Evolutionary conservation across 2,113 vertebrate genomes (phyloP).

Genomic region (Bambusicola thoracicus): DNA sequence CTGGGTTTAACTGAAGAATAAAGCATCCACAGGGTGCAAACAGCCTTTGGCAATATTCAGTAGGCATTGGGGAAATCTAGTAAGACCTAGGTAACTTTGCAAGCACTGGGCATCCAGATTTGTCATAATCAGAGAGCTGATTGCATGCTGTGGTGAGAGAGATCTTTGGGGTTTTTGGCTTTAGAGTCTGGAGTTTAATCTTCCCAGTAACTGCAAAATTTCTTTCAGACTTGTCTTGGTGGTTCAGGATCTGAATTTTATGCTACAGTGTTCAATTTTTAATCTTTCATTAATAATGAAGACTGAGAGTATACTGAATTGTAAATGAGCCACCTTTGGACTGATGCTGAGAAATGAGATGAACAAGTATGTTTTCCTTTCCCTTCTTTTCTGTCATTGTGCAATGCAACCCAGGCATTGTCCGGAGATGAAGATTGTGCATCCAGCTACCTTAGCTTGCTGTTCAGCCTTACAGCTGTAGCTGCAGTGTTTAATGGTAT

Average conservation of each 20-base stretch:
- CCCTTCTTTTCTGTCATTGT: not conserved
- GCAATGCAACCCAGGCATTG: not conserved
- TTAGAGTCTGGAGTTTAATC: not conserved
- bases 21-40: not conserved
- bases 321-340: not conserved
- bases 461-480: not conserved
- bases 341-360: not conserved
- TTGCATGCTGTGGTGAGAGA: not conserved
- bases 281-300: not conserved
- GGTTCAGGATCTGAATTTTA: not conserved
- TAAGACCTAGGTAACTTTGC: not conserved
- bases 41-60: not conserved
- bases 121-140: not conserved
- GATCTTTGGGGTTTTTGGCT: not conserved
- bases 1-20: not conserved
- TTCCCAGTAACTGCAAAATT: not conserved
- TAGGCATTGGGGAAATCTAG: not conserved
- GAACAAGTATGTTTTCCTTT: not conserved
- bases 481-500: not conserved
- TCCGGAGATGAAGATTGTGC: fast-evolving
- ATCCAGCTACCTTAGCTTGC: not conserved
- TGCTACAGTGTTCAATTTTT: not conserved
- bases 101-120: not conserved
- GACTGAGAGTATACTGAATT: not conserved
- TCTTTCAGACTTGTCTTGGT: not conserved